These are phyloP conservation scores for Tringa solitaria DNA, from an alignment of 2,113 vertebrate genomes.

Conservation along the genomic window DNA sequence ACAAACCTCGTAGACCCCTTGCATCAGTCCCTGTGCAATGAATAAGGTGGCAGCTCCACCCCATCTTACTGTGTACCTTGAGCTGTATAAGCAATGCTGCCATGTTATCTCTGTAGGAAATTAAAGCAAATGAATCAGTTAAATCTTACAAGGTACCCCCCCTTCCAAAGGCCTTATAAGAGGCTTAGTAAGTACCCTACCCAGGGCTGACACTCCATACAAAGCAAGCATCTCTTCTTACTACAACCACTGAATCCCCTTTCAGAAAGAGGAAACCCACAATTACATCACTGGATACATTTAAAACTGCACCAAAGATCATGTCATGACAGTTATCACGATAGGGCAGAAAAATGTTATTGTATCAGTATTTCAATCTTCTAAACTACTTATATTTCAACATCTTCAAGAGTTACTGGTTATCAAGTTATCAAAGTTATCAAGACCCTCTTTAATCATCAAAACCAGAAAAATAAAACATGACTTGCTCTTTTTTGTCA, in stretches of 20 bases:
- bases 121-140: not conserved
- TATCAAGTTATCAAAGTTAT: not conserved
- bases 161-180: not conserved
- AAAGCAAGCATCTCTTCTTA: not conserved
- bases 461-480: not conserved
- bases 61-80: not conserved
- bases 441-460: not conserved
- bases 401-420: not conserved
- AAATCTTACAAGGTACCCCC: not conserved
- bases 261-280: not conserved
- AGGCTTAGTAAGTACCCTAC: not conserved
- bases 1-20: not conserved
- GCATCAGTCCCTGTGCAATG: not conserved
- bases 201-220: not conserved
- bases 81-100: not conserved
- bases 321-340: not conserved
- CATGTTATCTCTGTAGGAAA: not conserved
- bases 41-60: not conserved
- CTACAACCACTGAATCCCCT: not conserved
- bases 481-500: not conserved
- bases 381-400: not conserved
- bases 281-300: not conserved
- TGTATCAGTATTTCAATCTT: not conserved
- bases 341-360: not conserved
- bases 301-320: not conserved